These are phyloP conservation scores for Hemicordylus capensis DNA, from an alignment of 2,113 vertebrate genomes.

Conservation along the genomic window DNA sequence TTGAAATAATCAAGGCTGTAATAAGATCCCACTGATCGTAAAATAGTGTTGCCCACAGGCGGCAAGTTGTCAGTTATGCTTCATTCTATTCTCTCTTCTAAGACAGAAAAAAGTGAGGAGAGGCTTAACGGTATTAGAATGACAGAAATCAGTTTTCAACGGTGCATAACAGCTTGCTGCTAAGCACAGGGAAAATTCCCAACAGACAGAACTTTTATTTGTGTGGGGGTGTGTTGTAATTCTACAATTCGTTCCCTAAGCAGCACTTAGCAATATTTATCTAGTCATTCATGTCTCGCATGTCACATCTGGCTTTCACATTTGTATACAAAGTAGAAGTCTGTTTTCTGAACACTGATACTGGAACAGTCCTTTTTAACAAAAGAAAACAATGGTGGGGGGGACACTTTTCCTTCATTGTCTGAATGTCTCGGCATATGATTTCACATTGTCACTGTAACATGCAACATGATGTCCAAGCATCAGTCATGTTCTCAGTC, in stretches of 20 bases:
- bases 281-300: not conserved
- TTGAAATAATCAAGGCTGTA: not conserved
- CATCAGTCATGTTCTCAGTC: not conserved
- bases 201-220: slow-evolving; percentile 58
- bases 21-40: not conserved
- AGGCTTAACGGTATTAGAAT: slow-evolving; percentile 6
- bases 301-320: slow-evolving; percentile 38
- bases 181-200: slow-evolving; percentile 53
- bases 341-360: slow-evolving; percentile 40
- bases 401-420: not conserved
- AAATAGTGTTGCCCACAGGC: not conserved
- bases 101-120: not conserved
- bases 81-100: not conserved
- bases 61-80: not conserved
- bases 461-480: not conserved
- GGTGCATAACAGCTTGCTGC: slow-evolving; percentile 15
- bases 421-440: not conserved
- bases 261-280: slow-evolving; percentile 54
- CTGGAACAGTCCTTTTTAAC: slow-evolving; percentile 8
- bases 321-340: slow-evolving; percentile 18
- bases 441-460: not conserved
- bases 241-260: slow-evolving; percentile 46
- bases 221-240: slow-evolving; percentile 47
- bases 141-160: slow-evolving; percentile 36
- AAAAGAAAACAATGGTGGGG: not conserved